phyloP scores from a whole-genome alignment of 2,888 invertebrate species.

The Meiosimyza decipiens region DNA sequence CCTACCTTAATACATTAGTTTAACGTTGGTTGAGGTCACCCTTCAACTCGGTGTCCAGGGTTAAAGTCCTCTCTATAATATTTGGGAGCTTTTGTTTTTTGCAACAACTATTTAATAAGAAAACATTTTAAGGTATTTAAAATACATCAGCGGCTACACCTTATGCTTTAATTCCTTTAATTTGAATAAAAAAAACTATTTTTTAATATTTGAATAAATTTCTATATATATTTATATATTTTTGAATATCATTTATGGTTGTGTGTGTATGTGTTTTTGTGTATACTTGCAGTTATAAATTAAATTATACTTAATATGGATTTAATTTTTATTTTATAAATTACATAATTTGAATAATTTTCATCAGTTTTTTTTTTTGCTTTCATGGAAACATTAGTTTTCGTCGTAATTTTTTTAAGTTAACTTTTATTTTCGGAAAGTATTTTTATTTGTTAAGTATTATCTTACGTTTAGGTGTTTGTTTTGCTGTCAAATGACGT shows the following conservation, averaged over 20 bases:
- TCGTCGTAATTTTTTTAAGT: constrained; percentile 17
- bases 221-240: constrained; percentile 35
- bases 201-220: constrained; percentile 32
- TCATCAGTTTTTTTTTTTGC: constrained; percentile 16
- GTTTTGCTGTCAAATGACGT: constrained; percentile 11
- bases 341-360: constrained; percentile 26
- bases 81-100: too few species aligned
- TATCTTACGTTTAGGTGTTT: constrained; percentile 22
- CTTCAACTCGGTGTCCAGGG: too few species aligned
- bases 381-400: constrained; percentile 9
- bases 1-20: too few species aligned
- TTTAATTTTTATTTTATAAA: constrained; percentile 29
- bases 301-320: constrained; percentile 26
- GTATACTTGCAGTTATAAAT: constrained; percentile 18
- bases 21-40: too few species aligned
- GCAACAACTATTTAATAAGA: too few species aligned
- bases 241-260: constrained; percentile 34
- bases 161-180: constrained; percentile 11
- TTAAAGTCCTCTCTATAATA: too few species aligned
- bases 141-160: too few species aligned
- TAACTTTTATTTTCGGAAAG: neutral
- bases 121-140: too few species aligned
- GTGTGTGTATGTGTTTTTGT: constrained; percentile 33
- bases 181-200: constrained; percentile 27
- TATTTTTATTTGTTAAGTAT: constrained; percentile 7